These are phyloP conservation scores for Drosophila pruinosa DNA, from an alignment of 1,140 invertebrate genomes.

Conservation along the genomic window DNA sequence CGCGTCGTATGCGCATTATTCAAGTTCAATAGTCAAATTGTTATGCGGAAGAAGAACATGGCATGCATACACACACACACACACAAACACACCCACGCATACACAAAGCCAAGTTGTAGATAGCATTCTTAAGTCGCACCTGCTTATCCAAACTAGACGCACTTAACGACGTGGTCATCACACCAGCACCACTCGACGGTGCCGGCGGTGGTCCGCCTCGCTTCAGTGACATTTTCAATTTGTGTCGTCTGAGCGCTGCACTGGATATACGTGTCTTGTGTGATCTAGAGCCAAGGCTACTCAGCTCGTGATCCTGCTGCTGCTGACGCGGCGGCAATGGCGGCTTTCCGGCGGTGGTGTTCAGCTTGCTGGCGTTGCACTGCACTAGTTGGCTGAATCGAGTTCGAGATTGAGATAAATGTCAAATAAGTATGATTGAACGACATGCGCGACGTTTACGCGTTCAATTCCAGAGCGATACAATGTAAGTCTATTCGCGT, in stretches of 20 bases:
- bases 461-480: conserved; percentile 34
- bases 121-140: conserved; percentile 34
- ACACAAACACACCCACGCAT: background rate
- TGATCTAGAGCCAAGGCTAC: conserved; percentile 35
- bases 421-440: background rate
- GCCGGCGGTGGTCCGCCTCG: conserved; percentile 70
- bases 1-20: conserved; percentile 62
- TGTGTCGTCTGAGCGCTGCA: conserved; percentile 60
- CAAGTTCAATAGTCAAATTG: conserved; percentile 48
- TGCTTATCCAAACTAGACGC: conserved; percentile 56
- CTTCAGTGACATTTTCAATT: conserved; percentile 77
- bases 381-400: conserved; percentile 10
- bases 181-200: conserved; percentile 54
- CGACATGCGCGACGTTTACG: conserved; percentile 38
- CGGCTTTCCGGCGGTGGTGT: conserved; percentile 65
- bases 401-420: background rate
- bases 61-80: conserved; percentile 1
- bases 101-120: background rate
- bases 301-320: conserved; percentile 45
- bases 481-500: conserved; percentile 35
- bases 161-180: conserved; percentile 64
- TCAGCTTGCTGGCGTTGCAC: conserved; percentile 71
- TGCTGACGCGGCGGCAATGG: conserved; percentile 69
- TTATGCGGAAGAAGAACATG: conserved; percentile 37
- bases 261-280: conserved; percentile 61